phyloP scores from a whole-genome alignment of 1,140 invertebrate genomes.

The Lasioglossum albipes region DNA sequence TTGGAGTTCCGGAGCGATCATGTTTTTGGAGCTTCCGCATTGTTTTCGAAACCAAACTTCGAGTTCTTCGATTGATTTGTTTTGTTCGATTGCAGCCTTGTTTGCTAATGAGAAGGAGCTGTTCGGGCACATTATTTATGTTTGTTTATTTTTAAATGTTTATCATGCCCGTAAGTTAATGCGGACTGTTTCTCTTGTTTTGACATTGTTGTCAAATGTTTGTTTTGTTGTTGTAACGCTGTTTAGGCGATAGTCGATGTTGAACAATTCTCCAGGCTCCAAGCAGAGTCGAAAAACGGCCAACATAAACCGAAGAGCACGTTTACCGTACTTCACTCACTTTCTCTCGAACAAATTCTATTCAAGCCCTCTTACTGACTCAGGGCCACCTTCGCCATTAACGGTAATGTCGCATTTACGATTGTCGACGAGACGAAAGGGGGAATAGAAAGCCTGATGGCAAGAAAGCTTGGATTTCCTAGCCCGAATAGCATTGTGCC shows the following conservation, averaged over 20 bases:
- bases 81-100: too few species aligned
- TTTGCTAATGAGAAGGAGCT: too few species aligned
- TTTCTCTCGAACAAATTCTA: background rate
- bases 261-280: too few species aligned
- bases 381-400: background rate
- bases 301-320: background rate
- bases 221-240: too few species aligned
- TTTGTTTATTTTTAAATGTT: too few species aligned
- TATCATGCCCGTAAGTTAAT: too few species aligned
- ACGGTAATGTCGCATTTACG: slow-evolving; percentile 2
- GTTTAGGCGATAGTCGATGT: too few species aligned
- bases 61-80: background rate
- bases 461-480: background rate
- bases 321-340: background rate
- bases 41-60: background rate
- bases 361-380: background rate
- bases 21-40: background rate
- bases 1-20: background rate
- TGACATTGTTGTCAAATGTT: too few species aligned
- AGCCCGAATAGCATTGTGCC: background rate
- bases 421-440: background rate
- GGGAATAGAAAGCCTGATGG: background rate
- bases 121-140: too few species aligned
- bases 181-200: too few species aligned
- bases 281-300: background rate